Evolutionary conservation across 1,140 invertebrate genomes (phyloP).

Genomic region (Pogonomyrmex californicus): DNA sequence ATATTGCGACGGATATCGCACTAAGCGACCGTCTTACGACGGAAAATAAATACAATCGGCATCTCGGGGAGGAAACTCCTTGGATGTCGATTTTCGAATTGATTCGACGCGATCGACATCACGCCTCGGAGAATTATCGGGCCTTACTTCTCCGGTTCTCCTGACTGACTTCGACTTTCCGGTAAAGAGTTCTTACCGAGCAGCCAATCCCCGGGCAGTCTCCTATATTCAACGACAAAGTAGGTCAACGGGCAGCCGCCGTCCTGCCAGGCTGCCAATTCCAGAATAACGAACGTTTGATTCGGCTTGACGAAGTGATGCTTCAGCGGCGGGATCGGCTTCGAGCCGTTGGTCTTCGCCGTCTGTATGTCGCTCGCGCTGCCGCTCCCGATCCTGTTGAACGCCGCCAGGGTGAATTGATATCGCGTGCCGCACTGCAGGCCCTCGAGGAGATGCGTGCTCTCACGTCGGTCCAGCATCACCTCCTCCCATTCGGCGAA

Average conservation of each 20-base stretch:
- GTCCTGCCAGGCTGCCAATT: constrained; percentile 89
- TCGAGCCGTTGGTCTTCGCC: constrained; percentile 88
- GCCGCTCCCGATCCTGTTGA: constrained; percentile 88
- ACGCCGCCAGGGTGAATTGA: constrained; percentile 87
- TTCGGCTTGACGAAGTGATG: constrained; percentile 88
- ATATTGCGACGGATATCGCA: too few relatives aligned
- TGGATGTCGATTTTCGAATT: constrained; percentile 23
- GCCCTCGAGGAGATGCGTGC: constrained; percentile 87
- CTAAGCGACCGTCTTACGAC: not conserved
- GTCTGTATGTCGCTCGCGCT: constrained; percentile 86
- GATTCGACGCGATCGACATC: constrained; percentile 34
- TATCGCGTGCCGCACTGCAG: constrained; percentile 89
- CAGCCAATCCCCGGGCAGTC: constrained; percentile 86
- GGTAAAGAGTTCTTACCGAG: constrained; percentile 76
- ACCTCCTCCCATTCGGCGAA: constrained; percentile 89
- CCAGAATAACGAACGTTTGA: constrained; percentile 89
- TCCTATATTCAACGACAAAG: constrained; percentile 90
- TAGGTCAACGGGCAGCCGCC: constrained; percentile 90
- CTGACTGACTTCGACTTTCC: constrained; percentile 25
- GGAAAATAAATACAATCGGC: not conserved
- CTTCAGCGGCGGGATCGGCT: constrained; percentile 86
- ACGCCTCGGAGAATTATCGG: constrained; percentile 19
- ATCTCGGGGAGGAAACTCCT: not conserved
- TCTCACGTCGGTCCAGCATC: constrained; percentile 83
- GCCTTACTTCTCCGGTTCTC: constrained; percentile 1